Percentiles rank a stretch among this genome's conserved stretches.
Evolutionary conservation across 1,140 invertebrate species (phyloP).

Genomic region (Zaprionus taronus): DNA sequence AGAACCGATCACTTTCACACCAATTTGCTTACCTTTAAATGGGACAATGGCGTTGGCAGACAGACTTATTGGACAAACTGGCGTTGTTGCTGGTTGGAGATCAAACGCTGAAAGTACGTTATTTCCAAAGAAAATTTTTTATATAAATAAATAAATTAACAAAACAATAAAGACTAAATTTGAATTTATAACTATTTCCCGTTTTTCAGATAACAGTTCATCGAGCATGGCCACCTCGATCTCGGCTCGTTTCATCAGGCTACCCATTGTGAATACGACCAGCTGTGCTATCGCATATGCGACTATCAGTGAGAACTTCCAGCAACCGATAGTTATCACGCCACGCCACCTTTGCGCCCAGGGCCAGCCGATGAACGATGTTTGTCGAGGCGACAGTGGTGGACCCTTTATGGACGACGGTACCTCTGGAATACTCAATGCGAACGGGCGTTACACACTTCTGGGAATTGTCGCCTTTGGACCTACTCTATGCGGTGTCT

Average conservation of each 20-base stretch:
- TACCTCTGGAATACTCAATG: slow-evolving; percentile 67
- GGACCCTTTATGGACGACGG: slow-evolving; percentile 88
- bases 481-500: slow-evolving; percentile 85
- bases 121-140: slow-evolving; percentile 1
- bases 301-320: slow-evolving; percentile 83
- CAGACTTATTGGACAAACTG: slow-evolving; percentile 79
- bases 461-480: slow-evolving; percentile 90
- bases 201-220: slow-evolving; percentile 18
- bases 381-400: slow-evolving; percentile 87
- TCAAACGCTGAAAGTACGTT: slow-evolving; percentile 62
- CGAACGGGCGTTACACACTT: slow-evolving; percentile 84
- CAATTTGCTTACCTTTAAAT: slow-evolving; percentile 86
- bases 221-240: slow-evolving; percentile 6
- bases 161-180: slow-evolving; percentile 12
- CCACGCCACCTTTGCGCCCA: slow-evolving; percentile 85
- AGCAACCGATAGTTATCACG: slow-evolving; percentile 81
- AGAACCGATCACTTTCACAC: slow-evolving; percentile 71
- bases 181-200: not conserved
- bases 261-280: slow-evolving; percentile 84
- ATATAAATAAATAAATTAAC: not conserved
- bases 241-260: slow-evolving; percentile 71
- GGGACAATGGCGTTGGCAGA: slow-evolving; percentile 49
- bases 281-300: slow-evolving; percentile 75
- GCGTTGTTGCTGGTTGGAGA: slow-evolving; percentile 87
- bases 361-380: slow-evolving; percentile 84